phyloP scores from a whole-genome alignment of 2,888 invertebrate species.

The Metallyticus violacea region DNA sequence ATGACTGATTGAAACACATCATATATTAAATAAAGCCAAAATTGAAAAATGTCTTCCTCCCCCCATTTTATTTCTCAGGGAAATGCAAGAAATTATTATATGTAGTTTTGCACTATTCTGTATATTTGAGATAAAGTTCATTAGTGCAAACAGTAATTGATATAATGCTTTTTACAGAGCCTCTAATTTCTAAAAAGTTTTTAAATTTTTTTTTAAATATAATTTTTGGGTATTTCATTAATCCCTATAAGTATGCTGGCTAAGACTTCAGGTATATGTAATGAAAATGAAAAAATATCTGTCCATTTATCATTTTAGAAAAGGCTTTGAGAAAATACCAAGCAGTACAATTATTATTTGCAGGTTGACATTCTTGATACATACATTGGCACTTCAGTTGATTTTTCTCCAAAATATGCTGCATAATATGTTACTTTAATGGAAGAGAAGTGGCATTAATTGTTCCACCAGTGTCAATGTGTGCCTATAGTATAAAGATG shows the following conservation, averaged over 20 bases:
- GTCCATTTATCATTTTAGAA: background rate
- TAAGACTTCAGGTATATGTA: background rate
- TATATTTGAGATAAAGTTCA: background rate
- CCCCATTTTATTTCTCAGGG: too few relatives aligned
- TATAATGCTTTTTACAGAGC: background rate
- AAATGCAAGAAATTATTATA: too few relatives aligned
- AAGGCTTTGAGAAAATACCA: background rate
- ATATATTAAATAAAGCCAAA: too few relatives aligned
- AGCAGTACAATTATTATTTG: background rate
- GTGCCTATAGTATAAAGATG: background rate
- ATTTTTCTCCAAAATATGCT: background rate
- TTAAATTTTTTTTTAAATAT: background rate
- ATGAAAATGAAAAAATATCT: background rate
- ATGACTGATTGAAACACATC: too few relatives aligned
- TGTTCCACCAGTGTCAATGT: background rate
- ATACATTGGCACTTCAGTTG: background rate
- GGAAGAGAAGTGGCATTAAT: background rate
- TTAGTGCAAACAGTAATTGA: background rate
- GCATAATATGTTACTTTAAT: background rate
- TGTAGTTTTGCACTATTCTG: background rate
- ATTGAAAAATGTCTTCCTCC: too few relatives aligned
- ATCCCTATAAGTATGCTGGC: background rate
- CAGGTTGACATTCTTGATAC: background rate
- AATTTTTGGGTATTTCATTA: background rate
- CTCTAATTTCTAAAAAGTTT: background rate